Evolutionary conservation across 2,888 invertebrate species (phyloP).

Genomic region (Hybos culiciformis): DNA sequence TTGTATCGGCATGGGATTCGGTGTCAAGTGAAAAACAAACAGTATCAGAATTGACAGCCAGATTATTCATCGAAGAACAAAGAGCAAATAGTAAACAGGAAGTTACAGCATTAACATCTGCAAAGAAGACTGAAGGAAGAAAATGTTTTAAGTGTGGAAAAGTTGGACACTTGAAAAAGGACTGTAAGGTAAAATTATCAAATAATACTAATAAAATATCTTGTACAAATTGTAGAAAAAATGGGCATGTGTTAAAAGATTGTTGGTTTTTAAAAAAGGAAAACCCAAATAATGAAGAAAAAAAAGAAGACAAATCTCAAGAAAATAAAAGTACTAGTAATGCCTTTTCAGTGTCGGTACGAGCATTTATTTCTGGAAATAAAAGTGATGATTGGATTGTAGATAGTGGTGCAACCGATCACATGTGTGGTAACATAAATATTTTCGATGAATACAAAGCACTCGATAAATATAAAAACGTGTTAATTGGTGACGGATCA

Average conservation of each 20-base stretch:
- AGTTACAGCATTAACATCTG: not conserved
- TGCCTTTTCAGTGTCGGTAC: too few species aligned
- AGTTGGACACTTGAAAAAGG: not conserved
- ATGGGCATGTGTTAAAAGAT: not conserved
- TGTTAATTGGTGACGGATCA: slow-evolving; percentile 4
- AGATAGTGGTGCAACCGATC: slow-evolving; percentile 11
- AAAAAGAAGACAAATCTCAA: too few species aligned
- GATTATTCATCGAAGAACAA: not conserved
- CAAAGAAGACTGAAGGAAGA: not conserved
- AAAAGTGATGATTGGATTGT: slow-evolving; percentile 7
- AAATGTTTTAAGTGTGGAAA: not conserved
- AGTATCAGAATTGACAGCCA: not conserved
- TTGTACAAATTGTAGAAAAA: not conserved
- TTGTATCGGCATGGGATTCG: too few species aligned
- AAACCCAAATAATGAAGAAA: too few species aligned
- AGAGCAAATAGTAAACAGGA: not conserved
- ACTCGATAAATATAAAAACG: not conserved
- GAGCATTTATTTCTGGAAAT: not conserved
- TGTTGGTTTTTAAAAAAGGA: too few species aligned
- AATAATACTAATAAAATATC: not conserved
- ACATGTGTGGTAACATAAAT: slow-evolving; percentile 5
- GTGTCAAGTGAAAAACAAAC: not conserved
- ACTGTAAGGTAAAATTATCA: not conserved
- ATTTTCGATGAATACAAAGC: slow-evolving; percentile 3
- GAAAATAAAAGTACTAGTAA: too few species aligned